Conservation (phyloP, 2,113 vertebrate species). For the Capricornis sumatraensis region DNA sequence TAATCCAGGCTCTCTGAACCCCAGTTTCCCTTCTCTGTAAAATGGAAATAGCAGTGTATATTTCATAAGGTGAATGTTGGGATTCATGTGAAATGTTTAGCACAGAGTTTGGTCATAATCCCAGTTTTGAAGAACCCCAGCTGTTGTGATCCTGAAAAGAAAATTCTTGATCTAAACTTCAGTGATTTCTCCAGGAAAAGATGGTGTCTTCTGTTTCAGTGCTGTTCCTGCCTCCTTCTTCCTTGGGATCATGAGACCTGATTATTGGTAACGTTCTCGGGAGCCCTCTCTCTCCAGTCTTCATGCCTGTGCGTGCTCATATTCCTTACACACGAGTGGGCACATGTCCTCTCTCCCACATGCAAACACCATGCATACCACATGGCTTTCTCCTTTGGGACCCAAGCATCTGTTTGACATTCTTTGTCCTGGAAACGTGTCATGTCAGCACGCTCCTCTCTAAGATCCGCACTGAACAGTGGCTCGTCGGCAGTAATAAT, state of each 20-base stretch:
- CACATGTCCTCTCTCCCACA: too few relatives aligned
- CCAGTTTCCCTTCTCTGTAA: not conserved
- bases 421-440: constrained; percentile 20
- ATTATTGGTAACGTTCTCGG: not conserved
- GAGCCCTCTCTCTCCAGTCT: not conserved
- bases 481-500: not conserved
- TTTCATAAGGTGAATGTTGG: not conserved
- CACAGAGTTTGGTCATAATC: not conserved
- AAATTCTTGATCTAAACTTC: not conserved
- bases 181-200: constrained; percentile 10
- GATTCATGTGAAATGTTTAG: not conserved
- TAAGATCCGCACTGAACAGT: not conserved
- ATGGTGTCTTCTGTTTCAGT: not conserved
- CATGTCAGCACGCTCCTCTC: not conserved
- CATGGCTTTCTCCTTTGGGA: not conserved
- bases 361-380: not conserved
- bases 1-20: not conserved
- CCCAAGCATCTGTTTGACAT: not conserved
- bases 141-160: not conserved
- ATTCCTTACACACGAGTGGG: not conserved
- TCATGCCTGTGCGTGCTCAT: not conserved
- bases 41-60: not conserved
- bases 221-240: not conserved
- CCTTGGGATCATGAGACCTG: not conserved
- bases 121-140: not conserved